A percentile compares a stretch with the other conserved stretches of the same genome.
Evolutionary conservation across 2,113 vertebrate genomes (phyloP).

Genomic region (Garra rufa): DNA sequence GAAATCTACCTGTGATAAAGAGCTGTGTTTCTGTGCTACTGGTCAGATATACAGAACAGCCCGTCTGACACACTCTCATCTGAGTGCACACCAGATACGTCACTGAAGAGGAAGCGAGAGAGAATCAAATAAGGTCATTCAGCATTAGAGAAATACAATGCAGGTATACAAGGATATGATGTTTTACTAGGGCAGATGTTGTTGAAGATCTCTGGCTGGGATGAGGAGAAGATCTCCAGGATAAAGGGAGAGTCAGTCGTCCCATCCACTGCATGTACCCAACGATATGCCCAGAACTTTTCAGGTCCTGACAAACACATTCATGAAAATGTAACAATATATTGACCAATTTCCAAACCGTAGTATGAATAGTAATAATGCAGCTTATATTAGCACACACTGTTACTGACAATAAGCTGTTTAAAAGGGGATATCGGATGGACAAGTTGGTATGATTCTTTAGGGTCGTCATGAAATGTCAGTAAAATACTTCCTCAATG

Average conservation of each 20-base stretch:
- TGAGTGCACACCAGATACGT: slow-evolving; percentile 89
- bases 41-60: slow-evolving; percentile 80
- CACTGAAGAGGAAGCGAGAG: slow-evolving; percentile 65
- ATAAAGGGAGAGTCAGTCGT: slow-evolving; percentile 85
- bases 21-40: slow-evolving; percentile 88
- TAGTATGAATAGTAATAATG: not conserved
- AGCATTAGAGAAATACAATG: not conserved
- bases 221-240: slow-evolving; percentile 90
- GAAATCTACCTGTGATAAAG: slow-evolving; percentile 82
- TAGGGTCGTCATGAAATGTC: no score
- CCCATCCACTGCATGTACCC: slow-evolving; percentile 87
- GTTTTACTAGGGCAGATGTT: slow-evolving; percentile 86
- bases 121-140: not conserved
- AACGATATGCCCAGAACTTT: slow-evolving; percentile 90
- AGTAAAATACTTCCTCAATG: no score
- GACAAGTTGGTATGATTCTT: no score
- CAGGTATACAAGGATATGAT: not conserved
- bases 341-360: not conserved
- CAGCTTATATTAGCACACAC: not conserved
- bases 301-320: slow-evolving; percentile 75
- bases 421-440: no score
- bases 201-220: slow-evolving; percentile 90
- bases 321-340: not conserved
- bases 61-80: slow-evolving; percentile 84
- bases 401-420: not conserved